phyloP scores from a whole-genome alignment of 2,888 invertebrate species.

The Nemoura dubitans region DNA sequence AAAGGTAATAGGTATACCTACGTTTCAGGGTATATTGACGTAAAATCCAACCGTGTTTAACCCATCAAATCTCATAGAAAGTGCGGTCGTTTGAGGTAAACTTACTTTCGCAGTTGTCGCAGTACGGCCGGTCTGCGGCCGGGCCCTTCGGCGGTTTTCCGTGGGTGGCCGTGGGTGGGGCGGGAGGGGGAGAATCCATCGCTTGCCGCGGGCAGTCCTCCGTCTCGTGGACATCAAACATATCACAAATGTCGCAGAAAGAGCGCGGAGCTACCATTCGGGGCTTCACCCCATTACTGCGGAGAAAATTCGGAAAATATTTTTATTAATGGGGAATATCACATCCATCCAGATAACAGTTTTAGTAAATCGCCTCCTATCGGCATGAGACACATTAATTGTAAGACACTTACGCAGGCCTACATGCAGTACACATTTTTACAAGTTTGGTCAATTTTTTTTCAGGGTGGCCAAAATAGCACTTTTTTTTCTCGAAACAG shows the following conservation, averaged over 20 bases:
- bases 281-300: slow-evolving; percentile 57
- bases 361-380: too few relatives aligned
- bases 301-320: slow-evolving; percentile 46
- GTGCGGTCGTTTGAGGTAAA: too few relatives aligned
- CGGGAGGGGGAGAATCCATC: slow-evolving; percentile 64
- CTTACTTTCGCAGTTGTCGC: slow-evolving; percentile 91
- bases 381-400: too few relatives aligned
- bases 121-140: slow-evolving; percentile 75
- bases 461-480: too few relatives aligned
- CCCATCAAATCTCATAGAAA: too few relatives aligned
- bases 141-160: slow-evolving; percentile 62
- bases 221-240: slow-evolving; percentile 96
- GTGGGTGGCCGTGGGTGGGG: slow-evolving; percentile 64
- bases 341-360: background rate
- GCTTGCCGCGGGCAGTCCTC: slow-evolving; percentile 95
- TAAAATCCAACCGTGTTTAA: too few relatives aligned
- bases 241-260: slow-evolving; percentile 98
- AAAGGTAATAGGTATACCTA: too few relatives aligned
- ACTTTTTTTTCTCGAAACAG: too few relatives aligned
- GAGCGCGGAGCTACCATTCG: slow-evolving; percentile 74
- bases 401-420: too few relatives aligned
- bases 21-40: too few relatives aligned
- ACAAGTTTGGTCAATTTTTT: too few relatives aligned
- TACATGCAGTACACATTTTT: too few relatives aligned
- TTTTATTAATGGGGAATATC: background rate